Evolutionary conservation across 2,113 vertebrate species (phyloP).

Genomic region (Capreolus pygargus): DNA sequence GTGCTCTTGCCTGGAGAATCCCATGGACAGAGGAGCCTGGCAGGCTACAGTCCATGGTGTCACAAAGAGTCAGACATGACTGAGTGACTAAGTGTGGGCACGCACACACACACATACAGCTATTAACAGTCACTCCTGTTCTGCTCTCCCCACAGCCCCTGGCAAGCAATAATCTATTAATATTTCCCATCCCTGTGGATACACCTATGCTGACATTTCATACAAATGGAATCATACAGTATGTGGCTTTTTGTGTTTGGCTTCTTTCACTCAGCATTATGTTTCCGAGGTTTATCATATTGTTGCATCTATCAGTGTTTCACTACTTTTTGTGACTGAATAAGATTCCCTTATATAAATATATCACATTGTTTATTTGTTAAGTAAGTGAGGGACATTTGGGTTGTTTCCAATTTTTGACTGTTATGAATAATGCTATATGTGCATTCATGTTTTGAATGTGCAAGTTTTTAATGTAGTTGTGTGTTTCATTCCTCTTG

Average conservation of each 20-base stretch:
- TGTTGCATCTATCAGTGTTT: neutral
- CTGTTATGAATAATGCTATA: neutral
- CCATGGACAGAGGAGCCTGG: neutral
- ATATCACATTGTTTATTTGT: neutral
- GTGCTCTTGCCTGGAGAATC: neutral
- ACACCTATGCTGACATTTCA: neutral
- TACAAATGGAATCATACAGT: neutral
- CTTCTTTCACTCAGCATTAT: neutral
- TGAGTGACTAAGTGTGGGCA: neutral
- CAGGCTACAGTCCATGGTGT: neutral
- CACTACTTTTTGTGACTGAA: neutral
- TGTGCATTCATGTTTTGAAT: neutral
- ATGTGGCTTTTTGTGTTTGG: neutral
- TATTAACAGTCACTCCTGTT: neutral
- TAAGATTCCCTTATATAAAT: neutral
- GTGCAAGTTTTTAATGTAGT: neutral
- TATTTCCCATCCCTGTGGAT: neutral
- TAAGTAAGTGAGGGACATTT: neutral
- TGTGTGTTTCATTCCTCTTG: neutral
- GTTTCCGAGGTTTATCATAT: neutral
- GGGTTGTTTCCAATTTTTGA: neutral
- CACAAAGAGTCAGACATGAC: neutral
- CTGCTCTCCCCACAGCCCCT: neutral
- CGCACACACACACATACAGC: accelerated
- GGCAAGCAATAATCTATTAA: neutral